Conservation (phyloP, 2,113 vertebrate species). For the Nymphicus hollandicus region DNA sequence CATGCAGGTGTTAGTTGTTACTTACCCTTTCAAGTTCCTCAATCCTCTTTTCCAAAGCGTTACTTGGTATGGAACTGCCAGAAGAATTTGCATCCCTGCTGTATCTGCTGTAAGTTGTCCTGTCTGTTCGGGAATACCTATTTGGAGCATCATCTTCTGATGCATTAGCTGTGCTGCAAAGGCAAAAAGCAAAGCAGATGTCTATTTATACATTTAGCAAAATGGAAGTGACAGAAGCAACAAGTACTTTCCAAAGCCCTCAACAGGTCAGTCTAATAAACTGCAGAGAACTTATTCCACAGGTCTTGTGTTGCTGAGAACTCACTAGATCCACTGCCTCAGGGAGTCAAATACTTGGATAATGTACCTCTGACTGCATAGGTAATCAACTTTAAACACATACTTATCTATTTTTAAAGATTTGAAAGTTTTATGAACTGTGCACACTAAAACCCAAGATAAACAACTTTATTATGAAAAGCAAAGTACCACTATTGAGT, state of each 20-base stretch:
- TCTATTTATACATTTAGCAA: neutral
- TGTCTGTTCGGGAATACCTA: slow-evolving; percentile 76
- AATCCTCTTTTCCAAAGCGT: slow-evolving; percentile 85
- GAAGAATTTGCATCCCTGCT: slow-evolving; percentile 77
- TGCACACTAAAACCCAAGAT: neutral
- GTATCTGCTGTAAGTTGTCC: slow-evolving; percentile 75
- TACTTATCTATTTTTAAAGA: neutral
- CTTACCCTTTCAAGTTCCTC: slow-evolving; percentile 94
- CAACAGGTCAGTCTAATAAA: neutral
- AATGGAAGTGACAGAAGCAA: neutral
- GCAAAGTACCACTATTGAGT: neutral
- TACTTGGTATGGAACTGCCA: slow-evolving; percentile 64
- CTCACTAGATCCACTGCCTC: neutral
- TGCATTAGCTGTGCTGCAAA: slow-evolving; percentile 65
- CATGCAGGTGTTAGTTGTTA: neutral
- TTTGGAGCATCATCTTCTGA: slow-evolving; percentile 82
- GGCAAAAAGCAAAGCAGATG: slow-evolving; percentile 21
- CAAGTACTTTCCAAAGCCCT: neutral
- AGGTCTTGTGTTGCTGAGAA: neutral
- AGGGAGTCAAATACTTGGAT: neutral
- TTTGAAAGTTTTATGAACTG: neutral
- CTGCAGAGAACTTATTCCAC: neutral
- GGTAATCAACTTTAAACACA: neutral
- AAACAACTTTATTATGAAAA: neutral
- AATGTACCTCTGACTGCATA: neutral